Base-by-base conservation (phyloP, 2,888 invertebrate genomes). In the Strigamia transsilvanica region DNA sequence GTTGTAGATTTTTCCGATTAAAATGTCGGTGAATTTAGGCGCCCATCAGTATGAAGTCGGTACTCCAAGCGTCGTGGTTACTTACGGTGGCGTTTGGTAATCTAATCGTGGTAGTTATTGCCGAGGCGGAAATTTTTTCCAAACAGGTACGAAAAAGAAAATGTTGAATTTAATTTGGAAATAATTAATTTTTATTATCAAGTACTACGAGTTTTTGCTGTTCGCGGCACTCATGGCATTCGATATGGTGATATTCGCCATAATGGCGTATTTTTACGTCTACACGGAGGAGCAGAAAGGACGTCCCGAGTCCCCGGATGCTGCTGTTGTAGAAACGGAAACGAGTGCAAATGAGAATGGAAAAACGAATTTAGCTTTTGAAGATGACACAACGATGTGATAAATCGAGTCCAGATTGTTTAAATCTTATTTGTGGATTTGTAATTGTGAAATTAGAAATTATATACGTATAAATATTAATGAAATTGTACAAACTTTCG, bases 41-140 rank as follows among this genome's bases (percentile, higher is more conserved):
- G 0, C 97, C 98, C 0, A 87, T 90, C 6, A 93, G 92, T 84
- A 98, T 99, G 98, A 99, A 98, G 88, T 95, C 98, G 0, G 93
- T 99, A 0, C 88, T 99, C 80, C 94, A 94, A 88, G 96, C 98
- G 0, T 92, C 93, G 15, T 99, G 98, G 96, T 90, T 98, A 15
- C 89, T 99, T 81, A 97, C 98, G 0, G 95, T 95, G 0, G 96
- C 98, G 0, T 91, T 98, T 86, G 99, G 99, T 66, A 98, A 98
- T 88, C 89, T 98, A 42, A 92, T 99, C 82, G 98, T 98, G 0
- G 93, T 97, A 42, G 91, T 97, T 80, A 92, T 99, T 38, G 94
- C 96, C 18, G 93, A 95, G 87, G 91, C 92, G 12, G 91, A 92
- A 83, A 90, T 94, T 83, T 93, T 97, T 87, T 90, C 93, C 0